These are phyloP conservation scores for Aphidius gifuensis DNA, from an alignment of 1,140 invertebrate genomes.

Conservation along the genomic window DNA sequence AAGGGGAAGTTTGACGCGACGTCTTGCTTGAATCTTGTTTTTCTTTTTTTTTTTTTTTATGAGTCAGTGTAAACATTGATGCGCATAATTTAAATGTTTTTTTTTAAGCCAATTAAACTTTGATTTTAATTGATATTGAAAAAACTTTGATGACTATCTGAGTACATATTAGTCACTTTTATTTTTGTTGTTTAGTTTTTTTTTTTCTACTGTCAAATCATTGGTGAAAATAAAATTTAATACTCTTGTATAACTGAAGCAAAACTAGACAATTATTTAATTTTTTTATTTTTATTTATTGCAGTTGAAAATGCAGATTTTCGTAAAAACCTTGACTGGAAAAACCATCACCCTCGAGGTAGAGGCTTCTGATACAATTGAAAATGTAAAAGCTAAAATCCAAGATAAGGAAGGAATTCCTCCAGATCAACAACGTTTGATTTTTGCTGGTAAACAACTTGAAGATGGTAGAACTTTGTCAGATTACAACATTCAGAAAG, in stretches of 20 bases:
- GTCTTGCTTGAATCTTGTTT: no score
- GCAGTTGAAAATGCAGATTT: constrained; percentile 75
- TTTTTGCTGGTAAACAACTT: constrained; percentile 75
- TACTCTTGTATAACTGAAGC: neutral
- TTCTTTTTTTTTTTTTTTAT: no score
- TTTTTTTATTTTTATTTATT: constrained; percentile 64
- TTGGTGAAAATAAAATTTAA: no score
- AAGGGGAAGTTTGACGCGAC: no score
- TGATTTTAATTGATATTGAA: no score
- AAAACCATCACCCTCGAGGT: constrained; percentile 80
- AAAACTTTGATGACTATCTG: no score
- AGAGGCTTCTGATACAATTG: constrained; percentile 70
- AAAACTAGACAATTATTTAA: neutral
- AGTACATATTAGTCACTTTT: no score
- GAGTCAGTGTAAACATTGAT: no score
- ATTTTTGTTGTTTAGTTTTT: no score
- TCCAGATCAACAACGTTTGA: constrained; percentile 66
- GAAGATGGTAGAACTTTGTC: constrained; percentile 73
- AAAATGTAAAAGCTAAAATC: constrained; percentile 76
- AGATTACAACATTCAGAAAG: constrained; percentile 65
- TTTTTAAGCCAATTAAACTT: no score
- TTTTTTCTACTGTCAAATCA: no score
- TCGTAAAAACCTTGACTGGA: constrained; percentile 74
- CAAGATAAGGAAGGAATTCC: constrained; percentile 69
- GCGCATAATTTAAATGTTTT: no score